Base-by-base conservation (phyloP, 2,888 invertebrate species). In the Nomada fucata region DNA sequence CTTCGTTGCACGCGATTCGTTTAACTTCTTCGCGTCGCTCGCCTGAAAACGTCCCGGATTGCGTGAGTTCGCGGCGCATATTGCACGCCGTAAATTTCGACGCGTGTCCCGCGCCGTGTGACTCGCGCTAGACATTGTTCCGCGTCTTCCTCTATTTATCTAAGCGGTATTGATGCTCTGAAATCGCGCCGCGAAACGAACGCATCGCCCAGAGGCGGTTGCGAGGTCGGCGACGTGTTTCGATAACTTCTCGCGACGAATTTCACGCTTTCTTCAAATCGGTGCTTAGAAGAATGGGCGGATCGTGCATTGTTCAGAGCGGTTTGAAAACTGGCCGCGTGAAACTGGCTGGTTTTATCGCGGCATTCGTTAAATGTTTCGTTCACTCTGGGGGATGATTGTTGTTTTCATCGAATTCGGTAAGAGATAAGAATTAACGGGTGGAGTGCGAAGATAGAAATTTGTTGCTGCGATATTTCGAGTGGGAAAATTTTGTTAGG, bases 101-200 rank as follows among this genome's bases (percentile, higher is more conserved):
- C 57, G 13, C 53, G n/a, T 20, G 50, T 2, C n/a, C 15, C n/a
- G 18, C 15, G 44, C 44, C 20, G 26, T 18, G 65, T 68, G 63
- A 64, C 64, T 64, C n/a, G 26, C 11, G 52, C n/a, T 23, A 26
- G 59, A 70, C 64, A 75, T 52, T 80, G 68, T 57, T 47, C 26
- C 72, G 57, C 72, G 68, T 82, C 76, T 65, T n/a, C 44, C 55
- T 44, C 53, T 81, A 64, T 73, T 81, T 73, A 73, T 82, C 61
- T 68, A 60, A 29, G 55, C 11, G n/a, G 52, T 72, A 67, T 74
- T 50, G 80, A 79, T 60, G 69, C 52, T 10, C 23, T 13, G 10
- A 9, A n/a, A 18, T 36, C 15, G n/a, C 7, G 20, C 15, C n/a
- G 23, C 29, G 47, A 29, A 47, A 60, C n/a, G 47, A 55, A 77